A percentile compares a stretch with the other conserved stretches of the same genome.
phyloP scores from a whole-genome alignment of 1,140 invertebrate genomes.

The Aethina tumida region DNA sequence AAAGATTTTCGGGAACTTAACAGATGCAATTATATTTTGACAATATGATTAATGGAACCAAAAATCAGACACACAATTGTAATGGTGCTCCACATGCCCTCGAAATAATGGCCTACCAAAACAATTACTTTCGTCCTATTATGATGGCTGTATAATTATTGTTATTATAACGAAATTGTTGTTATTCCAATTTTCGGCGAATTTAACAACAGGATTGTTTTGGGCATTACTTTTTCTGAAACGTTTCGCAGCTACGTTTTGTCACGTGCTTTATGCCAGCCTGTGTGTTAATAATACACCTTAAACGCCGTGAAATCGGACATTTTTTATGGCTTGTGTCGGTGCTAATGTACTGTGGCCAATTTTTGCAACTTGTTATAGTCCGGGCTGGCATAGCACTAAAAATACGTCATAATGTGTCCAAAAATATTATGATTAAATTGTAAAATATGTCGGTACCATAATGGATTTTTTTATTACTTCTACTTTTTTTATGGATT shows the following conservation, averaged over 20 bases:
- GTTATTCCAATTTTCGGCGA: constrained; percentile 3
- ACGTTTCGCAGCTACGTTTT: constrained; percentile 1
- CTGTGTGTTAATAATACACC: not conserved
- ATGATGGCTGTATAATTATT: constrained; percentile 17
- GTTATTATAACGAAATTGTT: constrained; percentile 17
- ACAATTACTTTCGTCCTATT: constrained; percentile 11
- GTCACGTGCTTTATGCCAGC: constrained; percentile 2
- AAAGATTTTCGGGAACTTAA: constrained; percentile 6
- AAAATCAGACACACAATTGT: constrained; percentile 15
- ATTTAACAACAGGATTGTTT: not conserved
- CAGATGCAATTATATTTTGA: constrained; percentile 22
- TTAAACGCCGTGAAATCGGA: not conserved
- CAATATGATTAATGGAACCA: constrained; percentile 25
- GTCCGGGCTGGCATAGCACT: too few relatives aligned
- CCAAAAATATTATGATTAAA: too few relatives aligned
- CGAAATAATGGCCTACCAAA: constrained; percentile 12
- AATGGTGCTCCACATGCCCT: constrained; percentile 9
- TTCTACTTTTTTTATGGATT: too few relatives aligned
- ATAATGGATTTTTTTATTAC: too few relatives aligned
- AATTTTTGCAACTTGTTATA: not conserved
- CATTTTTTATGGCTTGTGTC: constrained; percentile 1
- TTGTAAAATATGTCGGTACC: too few relatives aligned
- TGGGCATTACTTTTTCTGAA: not conserved
- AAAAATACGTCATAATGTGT: too few relatives aligned
- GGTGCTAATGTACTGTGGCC: not conserved